Conservation (phyloP, 2,113 vertebrate species). For the Bungarus multicinctus region DNA sequence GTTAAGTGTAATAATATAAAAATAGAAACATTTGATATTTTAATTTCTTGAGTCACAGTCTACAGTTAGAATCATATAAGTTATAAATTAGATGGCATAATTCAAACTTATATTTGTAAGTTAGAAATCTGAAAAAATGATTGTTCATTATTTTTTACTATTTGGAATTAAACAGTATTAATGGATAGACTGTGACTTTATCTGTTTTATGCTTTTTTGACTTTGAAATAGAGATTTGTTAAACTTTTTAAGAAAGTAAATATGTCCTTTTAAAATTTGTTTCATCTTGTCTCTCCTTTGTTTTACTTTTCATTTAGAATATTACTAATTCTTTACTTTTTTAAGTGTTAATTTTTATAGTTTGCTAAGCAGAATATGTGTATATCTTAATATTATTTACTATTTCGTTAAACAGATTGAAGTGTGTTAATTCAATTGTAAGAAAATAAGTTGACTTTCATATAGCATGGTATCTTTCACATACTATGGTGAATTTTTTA, state of each 20-base stretch:
- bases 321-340: conserved; percentile 42
- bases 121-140: conserved; percentile 72
- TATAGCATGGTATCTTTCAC: neutral
- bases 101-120: conserved; percentile 69
- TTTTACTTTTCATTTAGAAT: conserved; percentile 35
- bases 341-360: conserved; percentile 46
- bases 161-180: conserved; percentile 44
- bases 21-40: conserved; percentile 71
- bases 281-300: conserved; percentile 34
- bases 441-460: neutral
- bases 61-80: conserved; percentile 68
- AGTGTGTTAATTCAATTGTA: neutral
- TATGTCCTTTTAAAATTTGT: neutral
- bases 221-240: conserved; percentile 46
- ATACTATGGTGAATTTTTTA: neutral
- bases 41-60: conserved; percentile 66
- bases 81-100: conserved; percentile 71
- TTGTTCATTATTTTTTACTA: conserved; percentile 65
- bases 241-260: conserved; percentile 48
- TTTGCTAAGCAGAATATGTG: conserved; percentile 54
- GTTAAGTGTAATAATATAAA: conserved; percentile 51
- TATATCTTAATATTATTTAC: conserved; percentile 14
- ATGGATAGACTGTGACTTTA: conserved; percentile 48
- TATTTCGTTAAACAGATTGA: conserved; percentile 34
- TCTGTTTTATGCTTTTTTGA: conserved; percentile 50